A percentile compares a stretch with the other conserved stretches of the same genome.
phyloP scores from a whole-genome alignment of 2,113 vertebrate species.

The Helogale parvula region DNA sequence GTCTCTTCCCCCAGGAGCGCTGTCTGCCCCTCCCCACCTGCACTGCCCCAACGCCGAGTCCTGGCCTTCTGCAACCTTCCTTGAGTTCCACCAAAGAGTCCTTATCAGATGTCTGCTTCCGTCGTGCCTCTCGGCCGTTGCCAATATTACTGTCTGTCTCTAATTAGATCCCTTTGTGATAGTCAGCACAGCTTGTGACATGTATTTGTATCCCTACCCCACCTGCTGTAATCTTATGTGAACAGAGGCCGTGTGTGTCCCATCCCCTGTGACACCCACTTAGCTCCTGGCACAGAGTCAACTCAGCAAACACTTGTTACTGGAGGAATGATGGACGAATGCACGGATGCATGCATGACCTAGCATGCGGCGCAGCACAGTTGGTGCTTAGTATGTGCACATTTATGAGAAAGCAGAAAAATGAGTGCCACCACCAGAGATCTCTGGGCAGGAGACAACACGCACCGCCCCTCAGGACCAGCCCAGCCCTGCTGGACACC shows the following conservation, averaged over 20 bases:
- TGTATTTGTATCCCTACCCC: not conserved
- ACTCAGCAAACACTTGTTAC: not conserved
- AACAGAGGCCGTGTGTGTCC: not conserved
- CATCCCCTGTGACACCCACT: not conserved
- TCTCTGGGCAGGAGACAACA: not conserved
- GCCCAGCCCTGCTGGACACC: not conserved
- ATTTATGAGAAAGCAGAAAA: not conserved
- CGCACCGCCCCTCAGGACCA: not conserved
- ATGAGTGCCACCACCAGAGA: not conserved
- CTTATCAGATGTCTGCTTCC: not conserved
- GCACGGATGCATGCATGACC: not conserved
- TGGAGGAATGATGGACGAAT: not conserved
- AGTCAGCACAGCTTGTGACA: not conserved
- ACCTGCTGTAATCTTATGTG: not conserved
- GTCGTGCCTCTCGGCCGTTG: not conserved
- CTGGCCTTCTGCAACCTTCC: not conserved
- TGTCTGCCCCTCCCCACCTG: rapidly evolving
- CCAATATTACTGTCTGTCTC: not conserved
- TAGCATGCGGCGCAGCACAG: not conserved
- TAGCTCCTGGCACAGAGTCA: not conserved
- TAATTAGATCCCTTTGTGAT: not conserved
- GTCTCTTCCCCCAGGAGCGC: not conserved
- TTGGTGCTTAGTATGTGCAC: not conserved
- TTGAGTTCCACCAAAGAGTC: not conserved
- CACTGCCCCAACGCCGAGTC: not conserved